phyloP scores from a whole-genome alignment of 2,113 vertebrate species.

The Platysternon megacephalum region DNA sequence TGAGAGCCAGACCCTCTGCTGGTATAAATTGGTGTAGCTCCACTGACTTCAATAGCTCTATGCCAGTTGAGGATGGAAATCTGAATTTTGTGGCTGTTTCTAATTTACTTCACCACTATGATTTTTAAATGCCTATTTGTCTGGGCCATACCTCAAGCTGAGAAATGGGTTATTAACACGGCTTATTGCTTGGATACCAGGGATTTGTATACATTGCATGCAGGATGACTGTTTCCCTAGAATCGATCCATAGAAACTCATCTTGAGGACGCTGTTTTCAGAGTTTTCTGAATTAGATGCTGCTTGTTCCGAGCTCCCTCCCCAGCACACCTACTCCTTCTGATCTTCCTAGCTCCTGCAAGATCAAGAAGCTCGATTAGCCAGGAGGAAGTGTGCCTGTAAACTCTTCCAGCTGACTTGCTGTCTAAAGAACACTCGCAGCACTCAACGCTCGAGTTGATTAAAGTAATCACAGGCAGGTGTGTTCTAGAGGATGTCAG shows the following conservation, averaged over 20 bases:
- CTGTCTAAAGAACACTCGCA: neutral
- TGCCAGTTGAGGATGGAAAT: neutral
- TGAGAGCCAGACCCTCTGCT: neutral
- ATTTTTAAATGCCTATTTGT: neutral
- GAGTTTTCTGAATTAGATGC: neutral
- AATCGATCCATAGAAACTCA: neutral
- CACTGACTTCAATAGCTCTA: neutral
- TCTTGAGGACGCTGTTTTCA: neutral
- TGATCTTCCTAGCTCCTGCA: neutral
- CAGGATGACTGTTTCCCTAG: neutral
- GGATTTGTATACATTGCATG: neutral
- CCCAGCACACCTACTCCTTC: neutral
- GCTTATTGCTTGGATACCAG: neutral
- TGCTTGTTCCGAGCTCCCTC: neutral
- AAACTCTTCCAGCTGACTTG: neutral
- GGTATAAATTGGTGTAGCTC: neutral
- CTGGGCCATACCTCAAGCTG: no score
- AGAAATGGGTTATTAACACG: neutral
- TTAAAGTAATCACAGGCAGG: neutral
- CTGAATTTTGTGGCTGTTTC: neutral
- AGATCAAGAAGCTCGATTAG: neutral
- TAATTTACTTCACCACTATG: neutral
- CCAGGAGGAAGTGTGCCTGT: no score
- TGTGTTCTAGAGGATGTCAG: neutral
- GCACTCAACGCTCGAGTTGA: neutral